phyloP scores from a whole-genome alignment of 2,113 vertebrate species.

The Ammospiza nelsoni region DNA sequence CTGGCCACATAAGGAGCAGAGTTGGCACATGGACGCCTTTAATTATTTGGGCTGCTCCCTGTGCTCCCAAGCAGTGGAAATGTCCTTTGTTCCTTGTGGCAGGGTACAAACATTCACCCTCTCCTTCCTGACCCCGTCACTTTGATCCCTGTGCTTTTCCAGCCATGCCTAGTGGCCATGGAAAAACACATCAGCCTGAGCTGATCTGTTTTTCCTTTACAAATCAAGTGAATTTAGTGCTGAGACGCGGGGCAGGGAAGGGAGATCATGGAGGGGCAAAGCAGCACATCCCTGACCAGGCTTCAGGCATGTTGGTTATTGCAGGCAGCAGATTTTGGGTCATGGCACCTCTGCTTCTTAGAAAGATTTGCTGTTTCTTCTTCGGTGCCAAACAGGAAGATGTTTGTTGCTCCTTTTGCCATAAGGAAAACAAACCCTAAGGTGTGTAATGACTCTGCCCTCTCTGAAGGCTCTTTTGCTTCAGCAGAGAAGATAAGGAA shows the following conservation, averaged over 20 bases:
- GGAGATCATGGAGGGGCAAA: neutral
- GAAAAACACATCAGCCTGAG: conserved; percentile 62
- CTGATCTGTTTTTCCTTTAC: conserved; percentile 62
- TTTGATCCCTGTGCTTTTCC: conserved; percentile 58
- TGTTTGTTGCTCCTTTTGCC: neutral
- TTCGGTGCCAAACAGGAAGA: neutral
- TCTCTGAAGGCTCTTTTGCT: neutral
- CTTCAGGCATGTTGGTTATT: accelerated
- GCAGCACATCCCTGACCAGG: neutral
- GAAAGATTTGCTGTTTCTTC: neutral
- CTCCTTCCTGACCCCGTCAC: conserved; percentile 39
- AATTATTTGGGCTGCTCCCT: neutral
- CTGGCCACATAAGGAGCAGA: neutral
- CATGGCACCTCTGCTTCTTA: neutral
- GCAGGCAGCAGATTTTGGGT: neutral
- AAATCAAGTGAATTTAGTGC: conserved; percentile 6
- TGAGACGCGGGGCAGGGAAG: neutral
- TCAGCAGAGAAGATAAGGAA: neutral
- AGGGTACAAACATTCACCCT: conserved; percentile 14
- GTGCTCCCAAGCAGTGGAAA: neutral
- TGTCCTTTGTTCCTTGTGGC: neutral
- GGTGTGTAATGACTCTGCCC: neutral
- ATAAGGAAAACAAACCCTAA: neutral
- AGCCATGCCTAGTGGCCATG: conserved; percentile 47
- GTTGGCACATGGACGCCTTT: neutral